phyloP scores from a whole-genome alignment of 1,140 invertebrate genomes.

The Eufriesea mexicana region DNA sequence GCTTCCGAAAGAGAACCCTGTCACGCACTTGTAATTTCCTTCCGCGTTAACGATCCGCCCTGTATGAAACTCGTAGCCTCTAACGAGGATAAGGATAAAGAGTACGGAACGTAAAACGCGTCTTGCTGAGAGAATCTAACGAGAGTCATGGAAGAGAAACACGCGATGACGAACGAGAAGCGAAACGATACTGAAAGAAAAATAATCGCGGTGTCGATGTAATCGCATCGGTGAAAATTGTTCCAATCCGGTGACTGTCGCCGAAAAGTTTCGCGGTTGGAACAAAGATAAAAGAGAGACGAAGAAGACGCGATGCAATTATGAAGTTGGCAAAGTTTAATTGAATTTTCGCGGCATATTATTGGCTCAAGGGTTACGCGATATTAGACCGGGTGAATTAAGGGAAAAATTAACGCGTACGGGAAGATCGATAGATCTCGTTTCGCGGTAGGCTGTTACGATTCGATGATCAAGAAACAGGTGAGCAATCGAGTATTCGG shows the following conservation, averaged over 20 bases:
- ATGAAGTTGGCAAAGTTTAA: slow-evolving; percentile 45
- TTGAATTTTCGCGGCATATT: slow-evolving; percentile 41
- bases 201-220: neutral
- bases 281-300: slow-evolving; percentile 9
- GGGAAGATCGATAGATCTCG: neutral
- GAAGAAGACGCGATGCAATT: slow-evolving; percentile 28
- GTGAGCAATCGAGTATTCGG: no score
- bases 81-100: no score
- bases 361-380: slow-evolving; percentile 17
- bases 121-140: no score
- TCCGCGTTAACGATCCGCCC: neutral
- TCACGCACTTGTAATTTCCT: neutral
- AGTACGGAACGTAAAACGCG: no score
- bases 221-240: neutral
- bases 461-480: no score
- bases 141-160: neutral
- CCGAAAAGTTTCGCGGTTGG: slow-evolving; percentile 12
- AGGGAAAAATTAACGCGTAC: neutral
- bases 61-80: no score
- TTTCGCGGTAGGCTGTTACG: no score
- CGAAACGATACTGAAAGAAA: neutral
- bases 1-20: neutral
- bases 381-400: slow-evolving; percentile 8
- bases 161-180: neutral
- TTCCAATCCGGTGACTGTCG: neutral